phyloP scores from a whole-genome alignment of 92 coral and sea anemone species.

The Epizoanthus scotinus region DNA sequence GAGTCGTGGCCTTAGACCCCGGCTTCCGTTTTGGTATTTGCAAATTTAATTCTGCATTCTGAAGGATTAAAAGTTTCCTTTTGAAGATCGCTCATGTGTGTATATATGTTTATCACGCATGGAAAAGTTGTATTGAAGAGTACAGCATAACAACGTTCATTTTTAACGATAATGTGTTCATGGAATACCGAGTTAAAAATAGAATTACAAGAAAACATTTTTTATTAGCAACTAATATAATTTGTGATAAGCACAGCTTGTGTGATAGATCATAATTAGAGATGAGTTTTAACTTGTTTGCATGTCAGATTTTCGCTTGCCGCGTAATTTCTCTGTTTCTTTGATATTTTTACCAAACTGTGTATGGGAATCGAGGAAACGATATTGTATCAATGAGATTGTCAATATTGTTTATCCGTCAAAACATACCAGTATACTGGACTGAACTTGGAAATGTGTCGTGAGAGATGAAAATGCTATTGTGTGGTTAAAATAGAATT shows the following conservation, averaged over 20 bases:
- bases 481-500: neutral
- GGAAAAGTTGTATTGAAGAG: constrained; percentile 13
- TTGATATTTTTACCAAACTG: neutral
- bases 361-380: neutral
- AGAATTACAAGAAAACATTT: constrained; percentile 4
- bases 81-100: constrained; percentile 1
- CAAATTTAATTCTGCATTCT: constrained; percentile 16
- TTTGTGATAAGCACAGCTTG: constrained; percentile 22
- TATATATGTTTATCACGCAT: constrained; percentile 11
- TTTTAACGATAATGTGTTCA: constrained; percentile 70
- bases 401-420: constrained; percentile 16
- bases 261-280: constrained; percentile 23
- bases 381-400: neutral
- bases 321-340: neutral
- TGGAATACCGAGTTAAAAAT: constrained; percentile 10
- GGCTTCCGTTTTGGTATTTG: constrained; percentile 35
- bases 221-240: neutral
- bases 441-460: constrained; percentile 5
- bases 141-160: constrained; percentile 64
- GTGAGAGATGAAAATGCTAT: constrained; percentile 16
- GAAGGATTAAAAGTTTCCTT: constrained; percentile 23
- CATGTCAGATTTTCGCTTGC: neutral
- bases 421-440: constrained; percentile 16
- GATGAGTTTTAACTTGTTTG: neutral
- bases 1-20: constrained; percentile 35